Evolutionary conservation across 2,888 invertebrate genomes (phyloP).

Genomic region (Tipula unca): DNA sequence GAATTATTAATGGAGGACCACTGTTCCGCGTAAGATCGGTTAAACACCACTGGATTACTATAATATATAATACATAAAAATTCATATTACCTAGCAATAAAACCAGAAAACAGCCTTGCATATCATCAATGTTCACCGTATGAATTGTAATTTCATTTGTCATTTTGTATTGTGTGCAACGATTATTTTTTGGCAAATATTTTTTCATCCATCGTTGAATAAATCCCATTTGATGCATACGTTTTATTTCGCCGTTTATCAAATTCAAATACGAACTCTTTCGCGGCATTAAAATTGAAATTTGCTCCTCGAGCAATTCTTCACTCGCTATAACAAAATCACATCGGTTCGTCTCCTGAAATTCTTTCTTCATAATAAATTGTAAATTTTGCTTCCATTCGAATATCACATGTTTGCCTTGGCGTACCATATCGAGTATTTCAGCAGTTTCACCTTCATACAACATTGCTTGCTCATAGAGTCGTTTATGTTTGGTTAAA

Average conservation of each 20-base stretch:
- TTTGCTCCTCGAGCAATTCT: conserved; percentile 69
- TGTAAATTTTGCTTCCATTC: conserved; percentile 75
- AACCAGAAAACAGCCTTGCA: conserved; percentile 89
- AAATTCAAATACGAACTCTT: conserved; percentile 68
- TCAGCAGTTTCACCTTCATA: conserved; percentile 43
- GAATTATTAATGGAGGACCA: too few species aligned
- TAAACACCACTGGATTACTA: too few species aligned
- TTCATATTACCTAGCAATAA: conserved; percentile 57
- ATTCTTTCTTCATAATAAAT: conserved; percentile 61
- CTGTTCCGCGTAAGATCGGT: too few species aligned
- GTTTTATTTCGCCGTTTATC: conserved; percentile 68
- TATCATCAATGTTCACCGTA: conserved; percentile 80
- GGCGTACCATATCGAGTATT: conserved; percentile 51
- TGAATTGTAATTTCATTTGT: conserved; percentile 69
- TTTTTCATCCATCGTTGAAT: conserved; percentile 73
- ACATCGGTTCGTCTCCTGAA: conserved; percentile 57
- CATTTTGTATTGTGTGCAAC: conserved; percentile 61
- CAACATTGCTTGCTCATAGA: conserved; percentile 50
- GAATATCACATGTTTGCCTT: conserved; percentile 62
- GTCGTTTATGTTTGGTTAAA: conserved; percentile 49
- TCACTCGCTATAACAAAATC: conserved; percentile 62
- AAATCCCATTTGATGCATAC: conserved; percentile 76
- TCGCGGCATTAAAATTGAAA: conserved; percentile 65
- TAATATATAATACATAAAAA: neutral
- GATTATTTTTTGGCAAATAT: conserved; percentile 68